phyloP scores from a whole-genome alignment of 2,797 vertebrate genomes.

The Sebastes variabilis region DNA sequence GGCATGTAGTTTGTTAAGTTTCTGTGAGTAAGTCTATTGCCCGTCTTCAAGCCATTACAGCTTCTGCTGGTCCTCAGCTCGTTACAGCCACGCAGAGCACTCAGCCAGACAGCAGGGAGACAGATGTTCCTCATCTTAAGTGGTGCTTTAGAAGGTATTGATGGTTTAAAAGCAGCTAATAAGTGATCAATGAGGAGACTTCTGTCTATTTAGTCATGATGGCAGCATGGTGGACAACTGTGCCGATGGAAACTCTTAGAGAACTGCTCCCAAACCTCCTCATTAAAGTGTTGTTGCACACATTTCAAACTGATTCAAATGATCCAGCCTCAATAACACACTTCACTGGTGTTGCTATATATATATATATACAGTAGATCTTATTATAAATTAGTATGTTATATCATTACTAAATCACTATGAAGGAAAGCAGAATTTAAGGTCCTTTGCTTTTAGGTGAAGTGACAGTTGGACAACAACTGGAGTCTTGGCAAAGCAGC shows the following conservation, averaged over 20 bases:
- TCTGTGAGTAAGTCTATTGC: neutral
- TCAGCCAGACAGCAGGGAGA: conserved; percentile 68
- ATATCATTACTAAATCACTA: neutral
- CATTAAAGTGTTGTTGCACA: conserved; percentile 4
- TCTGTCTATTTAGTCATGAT: conserved; percentile 61
- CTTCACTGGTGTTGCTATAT: neutral
- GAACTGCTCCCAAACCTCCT: conserved; percentile 18
- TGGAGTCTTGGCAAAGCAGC: conserved; percentile 65
- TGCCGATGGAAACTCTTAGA: conserved; percentile 7
- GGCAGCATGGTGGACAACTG: conserved; percentile 35
- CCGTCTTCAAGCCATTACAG: conserved; percentile 35
- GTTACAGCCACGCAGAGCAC: conserved; percentile 38
- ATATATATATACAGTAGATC: neutral
- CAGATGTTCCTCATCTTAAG: conserved; percentile 79
- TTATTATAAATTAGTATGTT: neutral
- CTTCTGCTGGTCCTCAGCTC: conserved; percentile 31
- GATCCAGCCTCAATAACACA: neutral
- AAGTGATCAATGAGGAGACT: conserved; percentile 77
- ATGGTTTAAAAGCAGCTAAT: conserved; percentile 80
- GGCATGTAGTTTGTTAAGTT: conserved; percentile 12
- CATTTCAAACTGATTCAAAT: conserved; percentile 15
- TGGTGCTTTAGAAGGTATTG: conserved; percentile 83
- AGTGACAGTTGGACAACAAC: conserved; percentile 67
- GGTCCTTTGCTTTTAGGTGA: conserved; percentile 50
- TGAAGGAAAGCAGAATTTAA: conserved; percentile 20